A percentile compares a stretch with the other conserved stretches of the same genome.
phyloP scores from a whole-genome alignment of 2,888 invertebrate genomes.

The Drosophila pseudotakahashii region DNA sequence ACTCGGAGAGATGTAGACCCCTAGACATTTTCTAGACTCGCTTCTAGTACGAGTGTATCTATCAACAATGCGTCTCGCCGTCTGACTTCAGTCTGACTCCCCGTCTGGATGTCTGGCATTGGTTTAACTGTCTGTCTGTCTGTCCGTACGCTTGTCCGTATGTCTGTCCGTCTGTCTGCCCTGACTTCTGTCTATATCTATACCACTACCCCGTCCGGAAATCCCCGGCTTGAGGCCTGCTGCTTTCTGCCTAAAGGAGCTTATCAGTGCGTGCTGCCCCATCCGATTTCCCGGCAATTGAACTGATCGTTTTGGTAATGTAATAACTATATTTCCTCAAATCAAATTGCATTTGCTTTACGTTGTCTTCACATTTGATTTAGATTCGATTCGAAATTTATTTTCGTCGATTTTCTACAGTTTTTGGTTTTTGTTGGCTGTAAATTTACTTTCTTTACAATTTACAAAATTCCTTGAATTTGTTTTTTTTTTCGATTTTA shows the following conservation, averaged over 20 bases:
- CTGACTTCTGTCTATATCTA: slow-evolving; percentile 45
- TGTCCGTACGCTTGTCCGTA: slow-evolving; percentile 10
- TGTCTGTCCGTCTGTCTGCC: slow-evolving; percentile 43
- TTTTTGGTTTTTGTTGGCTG: too few relatives aligned
- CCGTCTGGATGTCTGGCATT: slow-evolving; percentile 49
- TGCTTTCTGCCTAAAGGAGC: slow-evolving; percentile 18
- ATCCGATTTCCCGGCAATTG: slow-evolving; percentile 19
- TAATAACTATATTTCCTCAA: too few relatives aligned
- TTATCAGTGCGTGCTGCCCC: slow-evolving; percentile 24
- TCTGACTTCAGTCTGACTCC: slow-evolving; percentile 28
- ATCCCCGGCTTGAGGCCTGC: neutral
- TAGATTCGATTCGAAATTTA: too few relatives aligned
- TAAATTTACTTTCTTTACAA: too few relatives aligned
- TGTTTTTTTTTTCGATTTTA: too few relatives aligned
- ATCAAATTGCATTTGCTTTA: too few relatives aligned
- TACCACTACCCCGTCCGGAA: slow-evolving; percentile 1
- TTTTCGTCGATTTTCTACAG: too few relatives aligned
- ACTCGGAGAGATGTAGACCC: slow-evolving; percentile 10
- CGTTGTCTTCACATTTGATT: too few relatives aligned
- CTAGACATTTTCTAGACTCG: slow-evolving; percentile 38
- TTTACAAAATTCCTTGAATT: too few relatives aligned
- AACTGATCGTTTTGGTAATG: slow-evolving; percentile 10
- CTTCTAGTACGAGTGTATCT: slow-evolving; percentile 37
- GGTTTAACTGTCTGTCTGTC: slow-evolving; percentile 46
- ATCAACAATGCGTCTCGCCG: slow-evolving; percentile 42